Percentiles rank a stretch among this genome's conserved stretches.
Conservation (phyloP, 2,888 invertebrate species). For the Macropis europaea region DNA sequence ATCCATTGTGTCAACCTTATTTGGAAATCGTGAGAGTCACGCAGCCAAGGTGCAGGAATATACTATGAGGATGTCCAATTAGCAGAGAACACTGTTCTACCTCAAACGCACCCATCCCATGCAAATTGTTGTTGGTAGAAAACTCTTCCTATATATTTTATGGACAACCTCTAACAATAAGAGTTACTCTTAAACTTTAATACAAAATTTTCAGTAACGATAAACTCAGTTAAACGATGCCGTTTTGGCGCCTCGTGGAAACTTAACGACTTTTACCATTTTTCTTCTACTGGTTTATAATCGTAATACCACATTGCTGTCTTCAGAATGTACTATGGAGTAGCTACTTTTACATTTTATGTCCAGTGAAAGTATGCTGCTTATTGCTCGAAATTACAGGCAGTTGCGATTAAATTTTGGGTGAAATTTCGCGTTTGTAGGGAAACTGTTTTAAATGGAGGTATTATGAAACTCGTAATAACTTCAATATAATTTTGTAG, state of each 20-base stretch:
- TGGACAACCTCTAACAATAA: neutral
- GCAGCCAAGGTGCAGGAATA: neutral
- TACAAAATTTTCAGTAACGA: neutral
- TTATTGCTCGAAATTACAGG: neutral
- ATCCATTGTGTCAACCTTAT: conserved; percentile 25
- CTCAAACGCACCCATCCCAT: conserved; percentile 4
- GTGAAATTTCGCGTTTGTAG: neutral
- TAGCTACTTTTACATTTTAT: neutral
- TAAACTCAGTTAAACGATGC: conserved; percentile 18
- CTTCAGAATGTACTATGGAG: neutral
- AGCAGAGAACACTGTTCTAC: neutral
- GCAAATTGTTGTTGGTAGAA: conserved; percentile 7
- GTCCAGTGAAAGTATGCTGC: neutral
- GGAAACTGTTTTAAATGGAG: no score
- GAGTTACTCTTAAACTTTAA: neutral
- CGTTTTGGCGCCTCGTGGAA: conserved; percentile 7
- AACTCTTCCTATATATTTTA: neutral
- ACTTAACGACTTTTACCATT: conserved; percentile 12
- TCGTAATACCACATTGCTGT: neutral
- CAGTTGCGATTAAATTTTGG: neutral
- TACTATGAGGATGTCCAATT: conserved; percentile 22
- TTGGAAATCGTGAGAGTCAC: conserved; percentile 6
- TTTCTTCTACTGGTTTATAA: neutral
- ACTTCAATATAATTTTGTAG: no score
- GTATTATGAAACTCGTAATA: no score